Evolutionary conservation across 2,888 invertebrate genomes (phyloP), one percentile per base, ranked within the genome.

Genomic region (Ophonus ardosiacus): DNA sequence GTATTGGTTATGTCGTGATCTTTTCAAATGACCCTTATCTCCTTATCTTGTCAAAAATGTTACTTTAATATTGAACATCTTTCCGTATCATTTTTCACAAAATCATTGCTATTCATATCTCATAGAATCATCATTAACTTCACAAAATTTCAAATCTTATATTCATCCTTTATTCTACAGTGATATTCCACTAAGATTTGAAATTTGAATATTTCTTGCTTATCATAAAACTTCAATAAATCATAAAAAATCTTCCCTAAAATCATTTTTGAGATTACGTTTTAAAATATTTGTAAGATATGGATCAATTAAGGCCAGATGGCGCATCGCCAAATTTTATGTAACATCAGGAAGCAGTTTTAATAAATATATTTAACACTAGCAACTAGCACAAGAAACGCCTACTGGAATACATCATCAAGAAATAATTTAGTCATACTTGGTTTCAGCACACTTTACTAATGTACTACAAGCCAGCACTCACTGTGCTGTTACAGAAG

Each of bases 41-140:
- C n/a, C n/a, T n/a, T n/a, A n/a, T 31, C 31, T 4, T 31, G 31
- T n/a, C n/a, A n/a, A 31, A 31, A 31, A 31, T 6, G 31, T 31
- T 5, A 31, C 38, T 10, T 68, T 15, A 13, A n/a, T 68, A 68
- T 68, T 68, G n/a, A n/a, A 4, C 15, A 31, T 24, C 38, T 31
- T 38, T 38, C 6, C 63, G 7, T 17, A 63, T 63, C 63, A 63
- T 38, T 68, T 68, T 4, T 68, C 31, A 38, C 38, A 5, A 0
- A 68, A 31, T 68, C 68, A 68, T 68, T 63, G 63, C 24, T n/a
- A 68, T 68, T 68, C 68, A 38, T n/a, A n/a, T 68, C 68, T 68
- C 15, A 68, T 68, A 68, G 10, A 3, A 68, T 15, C 68, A n/a
- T 6, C 24, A 68, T 68, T 31, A 68, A 65, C 31, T 65, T 24